Evolutionary conservation across 2,888 invertebrate species (phyloP), one percentile per base, ranked within the genome.

Genomic region (Gnatocerus cornutus): DNA sequence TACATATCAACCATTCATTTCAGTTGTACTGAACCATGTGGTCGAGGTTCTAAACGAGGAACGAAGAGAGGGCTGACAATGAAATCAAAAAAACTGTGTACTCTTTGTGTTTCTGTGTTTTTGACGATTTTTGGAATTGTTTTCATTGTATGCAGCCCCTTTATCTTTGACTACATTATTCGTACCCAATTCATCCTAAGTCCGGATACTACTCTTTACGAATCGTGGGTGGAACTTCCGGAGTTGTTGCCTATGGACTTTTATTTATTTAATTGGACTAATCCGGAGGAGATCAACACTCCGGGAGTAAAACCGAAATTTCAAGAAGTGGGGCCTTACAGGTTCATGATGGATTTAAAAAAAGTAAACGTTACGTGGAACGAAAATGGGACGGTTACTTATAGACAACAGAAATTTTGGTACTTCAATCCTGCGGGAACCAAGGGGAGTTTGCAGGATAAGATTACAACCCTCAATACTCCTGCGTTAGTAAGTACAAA

Each of bases 241-340:
- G 83, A 92, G 30, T 89, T 90, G 0, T 82, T 93, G 12, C 87
- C 85, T 78, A 84, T 93, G 74, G 90, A 92, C 74, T 86, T 93
- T 67, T 92, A 90, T 79, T 86, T 93, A 73, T 93, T 90, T 84
- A 93, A 94, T 83, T 94, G 94, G 93, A 93, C 93, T 3, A 94
- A 94, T 83, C 89, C 93, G 0, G 87, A 91, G 8, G 88, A 89
- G 55, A 88, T 90, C 33, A 87, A 88, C 0, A 88, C 88, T 12
- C 85, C 86, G 62, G 85, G 85, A 3, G 82, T 81, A 0, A 90
- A 90, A 73, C 90, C 90, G 0, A 86, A 84, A 46, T 84, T 91
- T 27, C 80, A 86, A 59, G 83, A 88, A 78, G 74, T 88, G 48
- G 92, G 92, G 9, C 92, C 92, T 0, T 91, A 91, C 81, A 86